Evolutionary conservation across 2,113 vertebrate genomes (phyloP).

Genomic region (Synchiropus splendidus): DNA sequence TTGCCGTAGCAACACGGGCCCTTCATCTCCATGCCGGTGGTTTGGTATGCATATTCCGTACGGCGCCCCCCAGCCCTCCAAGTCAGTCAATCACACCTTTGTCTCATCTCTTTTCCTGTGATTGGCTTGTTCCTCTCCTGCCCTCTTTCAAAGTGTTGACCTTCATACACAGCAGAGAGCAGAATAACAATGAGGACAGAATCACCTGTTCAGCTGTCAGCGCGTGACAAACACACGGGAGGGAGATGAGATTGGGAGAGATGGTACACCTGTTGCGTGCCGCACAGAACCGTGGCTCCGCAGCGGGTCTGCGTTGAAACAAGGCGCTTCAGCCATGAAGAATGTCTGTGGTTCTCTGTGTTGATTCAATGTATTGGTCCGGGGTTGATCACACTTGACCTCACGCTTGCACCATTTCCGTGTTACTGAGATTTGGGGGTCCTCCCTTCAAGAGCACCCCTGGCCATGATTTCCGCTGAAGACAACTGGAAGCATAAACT

Average conservation of each 20-base stretch:
- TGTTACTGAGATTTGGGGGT: too few species aligned
- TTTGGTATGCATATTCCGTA: constrained; percentile 55
- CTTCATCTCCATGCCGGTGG: constrained; percentile 47
- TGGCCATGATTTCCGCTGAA: too few species aligned
- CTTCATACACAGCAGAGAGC: constrained; percentile 45
- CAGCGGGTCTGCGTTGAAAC: too few species aligned
- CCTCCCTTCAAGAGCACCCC: too few species aligned
- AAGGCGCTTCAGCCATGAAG: too few species aligned
- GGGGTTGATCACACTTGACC: too few species aligned
- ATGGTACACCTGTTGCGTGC: constrained; percentile 45
- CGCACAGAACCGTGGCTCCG: neutral
- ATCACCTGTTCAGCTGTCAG: constrained; percentile 35
- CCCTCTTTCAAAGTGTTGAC: constrained; percentile 51
- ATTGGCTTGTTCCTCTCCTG: constrained; percentile 52
- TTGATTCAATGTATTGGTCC: too few species aligned
- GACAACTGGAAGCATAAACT: too few species aligned
- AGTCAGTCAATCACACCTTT: constrained; percentile 52
- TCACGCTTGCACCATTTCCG: too few species aligned
- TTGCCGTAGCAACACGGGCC: constrained; percentile 55
- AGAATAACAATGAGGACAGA: constrained; percentile 46
- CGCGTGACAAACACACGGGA: constrained; percentile 11
- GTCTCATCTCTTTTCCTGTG: constrained; percentile 41
- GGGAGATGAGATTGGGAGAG: constrained; percentile 5
- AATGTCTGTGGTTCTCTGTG: too few species aligned
- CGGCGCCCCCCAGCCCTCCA: constrained; percentile 3